phyloP scores from a whole-genome alignment of 1,140 invertebrate genomes.

The Cataglyphis hispanica region DNA sequence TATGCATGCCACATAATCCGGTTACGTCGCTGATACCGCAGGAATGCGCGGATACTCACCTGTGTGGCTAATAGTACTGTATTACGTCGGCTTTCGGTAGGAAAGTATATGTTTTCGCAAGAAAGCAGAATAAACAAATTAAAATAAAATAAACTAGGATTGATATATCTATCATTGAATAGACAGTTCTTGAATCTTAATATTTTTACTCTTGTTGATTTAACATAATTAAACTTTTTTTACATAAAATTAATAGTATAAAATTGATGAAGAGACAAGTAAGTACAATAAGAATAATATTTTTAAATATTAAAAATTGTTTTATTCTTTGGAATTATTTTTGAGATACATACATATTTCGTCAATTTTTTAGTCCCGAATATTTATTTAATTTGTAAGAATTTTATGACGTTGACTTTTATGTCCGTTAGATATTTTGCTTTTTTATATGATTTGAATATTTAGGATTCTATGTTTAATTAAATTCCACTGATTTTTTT shows the following conservation, averaged over 20 bases:
- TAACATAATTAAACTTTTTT: neutral
- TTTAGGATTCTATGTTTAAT: neutral
- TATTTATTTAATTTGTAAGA: neutral
- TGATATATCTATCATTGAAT: neutral
- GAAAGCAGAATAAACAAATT: conserved; percentile 12
- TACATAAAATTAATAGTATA: neutral
- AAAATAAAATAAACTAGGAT: conserved; percentile 32
- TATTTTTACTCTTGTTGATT: neutral
- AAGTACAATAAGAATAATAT: neutral
- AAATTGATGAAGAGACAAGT: neutral
- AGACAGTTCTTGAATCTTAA: neutral
- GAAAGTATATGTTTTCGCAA: conserved; percentile 41
- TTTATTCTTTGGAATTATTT: neutral
- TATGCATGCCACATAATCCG: conserved; percentile 78
- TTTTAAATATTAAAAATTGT: neutral
- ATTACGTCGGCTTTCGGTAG: conserved; percentile 34
- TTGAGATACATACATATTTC: neutral
- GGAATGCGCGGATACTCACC: conserved; percentile 73
- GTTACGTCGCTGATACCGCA: conserved; percentile 75
- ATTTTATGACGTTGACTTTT: neutral
- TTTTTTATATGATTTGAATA: neutral
- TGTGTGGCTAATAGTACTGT: conserved; percentile 69
- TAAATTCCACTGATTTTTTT: neutral
- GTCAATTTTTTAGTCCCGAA: neutral
- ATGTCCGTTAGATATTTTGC: neutral